Base-by-base conservation (phyloP, 37 sponge, comb jelly and placozoan genomes). In the Cladorhizidae sp. region DNA sequence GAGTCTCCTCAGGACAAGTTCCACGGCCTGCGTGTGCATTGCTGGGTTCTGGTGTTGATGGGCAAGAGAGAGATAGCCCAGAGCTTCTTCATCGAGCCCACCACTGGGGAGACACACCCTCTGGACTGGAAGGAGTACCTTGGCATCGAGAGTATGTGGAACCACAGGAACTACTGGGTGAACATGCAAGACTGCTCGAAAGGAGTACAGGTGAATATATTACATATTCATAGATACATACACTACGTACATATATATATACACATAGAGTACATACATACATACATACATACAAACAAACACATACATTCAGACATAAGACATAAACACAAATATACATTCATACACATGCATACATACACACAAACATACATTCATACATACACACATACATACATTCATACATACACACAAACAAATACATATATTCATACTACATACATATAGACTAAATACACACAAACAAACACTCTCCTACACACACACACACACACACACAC, bases 121-220 rank as follows among this genome's bases (percentile, higher is more conserved):
- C 59, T 89, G 18, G 82, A 83, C 62, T 79, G 72, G 40, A 86
- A 85, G 23, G 67, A 87, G 51, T 98, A 98, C 78, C 86, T 91
- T 23, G 96, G 99, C 11, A 91, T 95, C 32, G 99, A 98, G 84
- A 84, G 72, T 37, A 67, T 98, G 26, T 98, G 96, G 96, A 98
- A 98, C 73, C 87, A 95, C 67, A 83, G 45, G 63, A 98, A 98
- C 80, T 98, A 89, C 72, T 98, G 99, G 99, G 88, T 98, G 50
- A 98, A 98, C 82, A 98, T 98, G 99, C 99, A 98, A 87, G 91
- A 93, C 87, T 98, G 99, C 64, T 81, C 92, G 0, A 68, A 86
- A 29, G 99, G 99, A 38, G 80, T 95, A 25, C 54, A 91, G 93
- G 97, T 96, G 67, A n/a, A n/a, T n/a, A n/a, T n/a, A n/a, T n/a